phyloP scores from a whole-genome alignment of 2,888 invertebrate genomes.

The Polietes domitor region DNA sequence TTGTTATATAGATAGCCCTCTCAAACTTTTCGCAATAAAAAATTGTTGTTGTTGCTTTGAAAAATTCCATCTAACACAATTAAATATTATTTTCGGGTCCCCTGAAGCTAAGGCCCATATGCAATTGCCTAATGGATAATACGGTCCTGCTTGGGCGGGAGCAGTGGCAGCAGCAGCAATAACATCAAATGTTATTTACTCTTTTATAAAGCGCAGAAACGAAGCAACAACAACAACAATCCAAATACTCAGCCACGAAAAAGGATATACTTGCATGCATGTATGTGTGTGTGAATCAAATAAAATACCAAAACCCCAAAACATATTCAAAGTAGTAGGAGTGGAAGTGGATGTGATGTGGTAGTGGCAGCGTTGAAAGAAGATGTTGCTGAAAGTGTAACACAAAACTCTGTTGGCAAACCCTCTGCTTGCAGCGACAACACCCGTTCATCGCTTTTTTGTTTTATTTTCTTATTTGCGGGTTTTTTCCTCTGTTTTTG shows the following conservation, averaged over 20 bases:
- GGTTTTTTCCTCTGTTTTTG: neutral
- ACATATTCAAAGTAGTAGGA: constrained; percentile 1
- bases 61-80: no score
- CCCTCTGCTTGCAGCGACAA: neutral
- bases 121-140: constrained; percentile 19
- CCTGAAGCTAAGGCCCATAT: no score
- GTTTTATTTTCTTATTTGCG: neutral
- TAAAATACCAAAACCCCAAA: constrained; percentile 6
- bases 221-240: constrained; percentile 21
- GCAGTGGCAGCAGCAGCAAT: constrained; percentile 20
- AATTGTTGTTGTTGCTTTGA: no score
- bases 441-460: neutral
- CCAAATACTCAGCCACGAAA: constrained; percentile 9
- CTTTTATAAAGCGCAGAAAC: neutral
- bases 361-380: neutral
- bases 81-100: no score
- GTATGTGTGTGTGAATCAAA: neutral
- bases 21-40: no score
- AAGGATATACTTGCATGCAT: neutral
- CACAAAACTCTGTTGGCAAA: neutral
- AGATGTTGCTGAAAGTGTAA: neutral
- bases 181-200: constrained; percentile 14
- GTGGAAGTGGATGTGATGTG: neutral
- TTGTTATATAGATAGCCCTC: no score
- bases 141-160: neutral